These are phyloP conservation scores for Gila robusta DNA, from an alignment of 2,797 vertebrate genomes.

Conservation along the genomic window DNA sequence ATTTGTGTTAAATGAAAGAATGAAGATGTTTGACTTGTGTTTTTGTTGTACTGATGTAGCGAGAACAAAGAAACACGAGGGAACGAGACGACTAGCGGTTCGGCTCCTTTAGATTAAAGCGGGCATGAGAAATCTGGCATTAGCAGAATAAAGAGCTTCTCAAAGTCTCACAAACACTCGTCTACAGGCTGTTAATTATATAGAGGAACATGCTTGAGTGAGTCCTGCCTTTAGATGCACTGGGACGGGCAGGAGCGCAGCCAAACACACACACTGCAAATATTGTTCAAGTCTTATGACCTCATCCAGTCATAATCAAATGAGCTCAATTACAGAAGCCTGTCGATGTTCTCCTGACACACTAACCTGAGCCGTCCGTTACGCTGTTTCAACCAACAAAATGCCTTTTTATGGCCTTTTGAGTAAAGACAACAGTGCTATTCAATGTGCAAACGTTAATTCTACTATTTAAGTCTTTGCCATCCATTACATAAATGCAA, in stretches of 20 bases:
- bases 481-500: neutral
- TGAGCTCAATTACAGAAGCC: slow-evolving; percentile 24
- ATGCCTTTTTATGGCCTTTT: neutral
- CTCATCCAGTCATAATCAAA: slow-evolving; percentile 17
- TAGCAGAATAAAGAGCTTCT: slow-evolving; percentile 31
- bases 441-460: neutral
- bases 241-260: slow-evolving; percentile 21
- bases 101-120: slow-evolving; percentile 4
- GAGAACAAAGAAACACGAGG: neutral
- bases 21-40: slow-evolving; percentile 7
- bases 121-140: slow-evolving; percentile 10
- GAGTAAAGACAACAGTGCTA: neutral
- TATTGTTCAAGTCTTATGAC: slow-evolving; percentile 28
- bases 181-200: slow-evolving; percentile 48
- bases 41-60: neutral
- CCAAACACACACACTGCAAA: slow-evolving; percentile 39
- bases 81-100: neutral
- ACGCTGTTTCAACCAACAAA: neutral
- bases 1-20: neutral
- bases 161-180: slow-evolving; percentile 3
- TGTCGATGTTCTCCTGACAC: slow-evolving; percentile 21
- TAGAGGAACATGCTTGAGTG: slow-evolving; percentile 25
- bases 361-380: neutral
- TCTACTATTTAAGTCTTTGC: neutral
- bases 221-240: slow-evolving; percentile 62